Percentiles rank a stretch among this genome's conserved stretches.
These are phyloP conservation scores for Tenebrio molitor DNA, from an alignment of 1,140 invertebrate genomes.

Conservation along the genomic window DNA sequence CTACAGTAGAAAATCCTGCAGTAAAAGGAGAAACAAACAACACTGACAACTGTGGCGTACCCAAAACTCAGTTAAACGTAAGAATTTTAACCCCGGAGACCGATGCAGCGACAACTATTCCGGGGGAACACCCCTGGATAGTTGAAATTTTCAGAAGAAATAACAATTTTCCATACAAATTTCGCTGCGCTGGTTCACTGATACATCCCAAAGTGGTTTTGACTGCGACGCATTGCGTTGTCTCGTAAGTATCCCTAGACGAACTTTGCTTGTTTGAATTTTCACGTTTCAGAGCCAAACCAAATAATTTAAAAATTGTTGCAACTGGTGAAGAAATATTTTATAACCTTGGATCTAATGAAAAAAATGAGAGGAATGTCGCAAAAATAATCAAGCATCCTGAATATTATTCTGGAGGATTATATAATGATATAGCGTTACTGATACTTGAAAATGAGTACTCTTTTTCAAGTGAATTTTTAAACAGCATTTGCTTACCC, in stretches of 20 bases:
- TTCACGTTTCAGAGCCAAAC: conserved; percentile 3
- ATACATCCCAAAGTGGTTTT: conserved; percentile 70
- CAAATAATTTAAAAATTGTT: conserved; percentile 8
- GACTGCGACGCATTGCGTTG: conserved; percentile 74
- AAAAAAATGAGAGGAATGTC: conserved; percentile 46
- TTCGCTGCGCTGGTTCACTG: conserved; percentile 71
- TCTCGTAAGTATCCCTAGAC: conserved; percentile 31
- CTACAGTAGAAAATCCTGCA: neutral
- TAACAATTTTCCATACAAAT: neutral
- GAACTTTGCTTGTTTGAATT: neutral
- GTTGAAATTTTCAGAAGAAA: conserved; percentile 24
- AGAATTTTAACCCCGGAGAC: conserved; percentile 7
- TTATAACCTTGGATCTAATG: neutral
- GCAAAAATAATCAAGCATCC: conserved; percentile 58
- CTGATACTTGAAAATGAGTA: conserved; percentile 45
- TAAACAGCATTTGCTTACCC: conserved; percentile 33
- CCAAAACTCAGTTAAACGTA: neutral
- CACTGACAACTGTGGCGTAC: neutral
- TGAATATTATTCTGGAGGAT: conserved; percentile 52
- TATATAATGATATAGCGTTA: conserved; percentile 62
- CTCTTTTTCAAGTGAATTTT: neutral
- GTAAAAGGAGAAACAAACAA: neutral
- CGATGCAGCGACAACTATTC: neutral
- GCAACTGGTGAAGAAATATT: neutral
- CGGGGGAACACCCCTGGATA: conserved; percentile 26